phyloP scores from a whole-genome alignment of 53 echinoderm and acorn worm species.

The Antedon mediterranea region DNA sequence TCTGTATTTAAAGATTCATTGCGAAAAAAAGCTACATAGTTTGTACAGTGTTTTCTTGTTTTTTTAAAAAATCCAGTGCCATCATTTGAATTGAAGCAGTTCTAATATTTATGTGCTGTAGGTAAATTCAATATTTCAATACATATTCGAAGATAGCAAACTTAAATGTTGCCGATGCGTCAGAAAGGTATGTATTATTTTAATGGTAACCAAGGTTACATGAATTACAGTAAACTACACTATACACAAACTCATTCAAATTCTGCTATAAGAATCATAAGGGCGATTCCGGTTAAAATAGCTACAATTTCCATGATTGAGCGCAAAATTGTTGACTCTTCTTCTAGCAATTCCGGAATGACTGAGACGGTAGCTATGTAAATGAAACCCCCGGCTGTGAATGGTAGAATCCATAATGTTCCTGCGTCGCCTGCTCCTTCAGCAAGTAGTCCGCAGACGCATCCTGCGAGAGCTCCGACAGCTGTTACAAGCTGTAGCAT shows the following conservation, averaged over 20 bases:
- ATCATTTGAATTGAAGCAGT: no score
- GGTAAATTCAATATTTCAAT: no score
- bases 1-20: no score
- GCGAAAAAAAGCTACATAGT: no score
- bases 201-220: no score
- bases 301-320: slow-evolving; percentile 61
- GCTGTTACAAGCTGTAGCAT: slow-evolving; percentile 83
- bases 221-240: background rate
- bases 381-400: slow-evolving; percentile 98
- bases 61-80: no score
- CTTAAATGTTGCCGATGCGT: no score
- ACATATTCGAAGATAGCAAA: no score
- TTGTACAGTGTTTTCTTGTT: no score
- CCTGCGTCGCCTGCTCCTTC: slow-evolving; percentile 69
- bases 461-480: slow-evolving; percentile 76
- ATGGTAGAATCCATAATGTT: slow-evolving; percentile 70
- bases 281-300: slow-evolving; percentile 53
- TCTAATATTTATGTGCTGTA: no score
- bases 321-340: slow-evolving; percentile 54
- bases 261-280: slow-evolving; percentile 78
- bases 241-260: slow-evolving; percentile 14
- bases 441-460: slow-evolving; percentile 67
- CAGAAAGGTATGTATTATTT: no score
- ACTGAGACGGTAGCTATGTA: slow-evolving; percentile 96
- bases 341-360: slow-evolving; percentile 65